A percentile compares a stretch with the other conserved stretches of the same genome.
These are phyloP conservation scores for Channa striata DNA, from an alignment of 2,797 vertebrate species.

Conservation along the genomic window DNA sequence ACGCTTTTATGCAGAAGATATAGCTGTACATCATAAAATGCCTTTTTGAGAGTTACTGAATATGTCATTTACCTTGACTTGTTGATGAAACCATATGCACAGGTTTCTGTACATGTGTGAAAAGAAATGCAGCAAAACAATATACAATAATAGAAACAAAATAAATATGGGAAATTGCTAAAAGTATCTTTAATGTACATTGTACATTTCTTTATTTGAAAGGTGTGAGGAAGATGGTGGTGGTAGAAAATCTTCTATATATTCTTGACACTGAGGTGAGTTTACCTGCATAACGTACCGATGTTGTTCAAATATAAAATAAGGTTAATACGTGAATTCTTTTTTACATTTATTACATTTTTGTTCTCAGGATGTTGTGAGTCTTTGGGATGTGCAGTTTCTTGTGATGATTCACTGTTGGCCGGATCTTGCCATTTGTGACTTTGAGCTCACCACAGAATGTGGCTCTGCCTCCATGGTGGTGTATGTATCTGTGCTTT, in stretches of 20 bases:
- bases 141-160: neutral
- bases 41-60: neutral
- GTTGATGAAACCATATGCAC: neutral
- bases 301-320: neutral
- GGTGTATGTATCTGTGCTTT: conserved; percentile 74
- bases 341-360: too few relatives aligned
- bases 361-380: conserved; percentile 86
- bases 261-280: conserved; percentile 91
- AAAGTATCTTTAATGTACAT: neutral
- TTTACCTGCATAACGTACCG: neutral
- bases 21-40: neutral
- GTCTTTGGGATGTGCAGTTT: conserved; percentile 90
- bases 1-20: conserved; percentile 1
- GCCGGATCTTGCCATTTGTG: conserved; percentile 85
- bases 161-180: neutral
- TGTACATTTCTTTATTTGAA: conserved; percentile 24
- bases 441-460: conserved; percentile 93
- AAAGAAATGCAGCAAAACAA: neutral
- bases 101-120: neutral
- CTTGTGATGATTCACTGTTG: conserved; percentile 90
- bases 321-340: neutral
- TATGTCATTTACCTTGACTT: neutral
- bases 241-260: conserved; percentile 90
- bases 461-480: conserved; percentile 85
- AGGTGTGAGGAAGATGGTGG: conserved; percentile 91